Conservation (phyloP, 1,140 invertebrate genomes). For the Musca vetustissima region DNA sequence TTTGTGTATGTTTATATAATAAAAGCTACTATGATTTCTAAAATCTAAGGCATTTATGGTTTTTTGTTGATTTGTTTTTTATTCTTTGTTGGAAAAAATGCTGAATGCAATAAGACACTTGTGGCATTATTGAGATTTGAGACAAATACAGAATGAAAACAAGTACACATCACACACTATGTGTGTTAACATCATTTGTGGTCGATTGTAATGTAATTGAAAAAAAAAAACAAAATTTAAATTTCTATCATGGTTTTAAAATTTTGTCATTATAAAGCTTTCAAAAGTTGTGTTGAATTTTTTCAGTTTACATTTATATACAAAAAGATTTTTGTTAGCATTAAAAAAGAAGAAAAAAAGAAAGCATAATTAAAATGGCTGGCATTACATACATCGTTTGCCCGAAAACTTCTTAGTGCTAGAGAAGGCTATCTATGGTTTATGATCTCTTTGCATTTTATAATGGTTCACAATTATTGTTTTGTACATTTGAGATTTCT, state of each 20-base stretch:
- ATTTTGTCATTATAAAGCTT: constrained; percentile 9
- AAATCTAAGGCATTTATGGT: constrained; percentile 11
- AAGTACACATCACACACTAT: constrained; percentile 15
- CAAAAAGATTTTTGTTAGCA: background rate
- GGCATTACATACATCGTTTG: no score
- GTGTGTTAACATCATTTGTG: background rate
- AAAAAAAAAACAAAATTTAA: background rate
- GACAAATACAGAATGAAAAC: background rate
- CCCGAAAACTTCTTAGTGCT: no score
- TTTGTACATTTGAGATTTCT: no score
- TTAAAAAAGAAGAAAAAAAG: background rate
- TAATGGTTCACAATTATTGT: no score
- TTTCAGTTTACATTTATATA: background rate
- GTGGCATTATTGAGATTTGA: background rate
- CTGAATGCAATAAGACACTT: constrained; percentile 9
- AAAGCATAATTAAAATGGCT: background rate
- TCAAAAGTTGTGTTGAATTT: background rate
- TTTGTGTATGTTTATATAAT: background rate
- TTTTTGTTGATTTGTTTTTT: background rate
- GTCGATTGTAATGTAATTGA: no score
- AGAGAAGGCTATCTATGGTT: no score
- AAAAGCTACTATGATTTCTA: constrained; percentile 9
- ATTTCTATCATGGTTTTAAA: background rate
- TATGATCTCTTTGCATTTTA: no score
- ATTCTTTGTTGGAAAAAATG: background rate